Base-by-base conservation (phyloP, 1,140 invertebrate genomes). In the Macrobrachium nipponense region DNA sequence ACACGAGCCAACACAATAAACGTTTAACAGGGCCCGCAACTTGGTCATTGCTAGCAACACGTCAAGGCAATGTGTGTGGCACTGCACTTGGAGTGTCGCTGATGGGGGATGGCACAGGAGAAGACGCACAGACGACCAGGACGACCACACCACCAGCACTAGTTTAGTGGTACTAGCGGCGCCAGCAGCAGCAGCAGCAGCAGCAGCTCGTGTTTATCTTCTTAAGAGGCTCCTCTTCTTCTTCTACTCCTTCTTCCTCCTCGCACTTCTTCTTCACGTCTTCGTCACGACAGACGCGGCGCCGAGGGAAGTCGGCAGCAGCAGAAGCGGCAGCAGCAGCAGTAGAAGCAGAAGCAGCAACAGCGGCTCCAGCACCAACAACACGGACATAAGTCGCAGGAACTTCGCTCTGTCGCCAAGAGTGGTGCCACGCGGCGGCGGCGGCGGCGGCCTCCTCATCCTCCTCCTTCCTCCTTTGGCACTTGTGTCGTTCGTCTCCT, bases 21-120 rank as follows among this genome's bases (percentile, higher is more conserved):
- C 84, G 84, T 86, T 86, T 86, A 86, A 86, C 84, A 86, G 84
- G 77, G 75, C 84, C 84, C 84, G 84, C 84, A 86, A 86, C 84
- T 86, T 86, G 84, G 84, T 86, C 84, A 86, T 86, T 86, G 84
- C 84, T 86, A 86, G 84, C 84, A 86, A 86, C 84, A 80, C 84
- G 84, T 86, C 84, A 86, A 73, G 84, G 77, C 84, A 86, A 86
- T 86, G 77, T 86, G 84, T 86, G 84, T 86, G 84, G 84, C 77
- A 86, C 84, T 72, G 84, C 84, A 86, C 84, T 73, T 77, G 77
- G 76, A 76, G 77, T 66, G 84, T 27, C 78, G 84, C 62, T 86
- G 84, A 86, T 66, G 84, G 76, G 80, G 78, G 27, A 20, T 80
- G 77, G 51, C 84, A 61, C 36, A 75, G 84, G 66, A 86, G 62